These are phyloP conservation scores for Syngnathus rostellatus DNA, from an alignment of 2,797 vertebrate species.

Conservation along the genomic window DNA sequence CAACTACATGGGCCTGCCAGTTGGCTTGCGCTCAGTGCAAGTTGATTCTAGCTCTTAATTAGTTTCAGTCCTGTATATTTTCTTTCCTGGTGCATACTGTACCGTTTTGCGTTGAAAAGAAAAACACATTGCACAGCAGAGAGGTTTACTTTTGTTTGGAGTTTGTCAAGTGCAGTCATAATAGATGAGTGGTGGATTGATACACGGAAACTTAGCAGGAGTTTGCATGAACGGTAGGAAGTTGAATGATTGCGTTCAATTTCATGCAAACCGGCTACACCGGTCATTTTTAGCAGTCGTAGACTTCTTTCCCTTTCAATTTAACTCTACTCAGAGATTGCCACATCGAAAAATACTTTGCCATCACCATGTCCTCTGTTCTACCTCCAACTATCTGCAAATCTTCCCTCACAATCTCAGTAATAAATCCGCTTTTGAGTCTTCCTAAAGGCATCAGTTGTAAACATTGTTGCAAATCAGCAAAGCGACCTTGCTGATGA, in stretches of 20 bases:
- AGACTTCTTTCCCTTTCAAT: background rate
- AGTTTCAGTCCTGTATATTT: background rate
- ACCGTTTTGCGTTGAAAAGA: background rate
- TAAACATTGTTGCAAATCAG: background rate
- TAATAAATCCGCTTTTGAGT: background rate
- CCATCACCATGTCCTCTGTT: background rate
- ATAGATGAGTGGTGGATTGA: background rate
- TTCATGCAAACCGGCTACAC: background rate
- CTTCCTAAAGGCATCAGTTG: background rate
- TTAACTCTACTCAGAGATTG: background rate
- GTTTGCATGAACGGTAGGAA: background rate
- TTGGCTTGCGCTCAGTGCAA: slow-evolving; percentile 5
- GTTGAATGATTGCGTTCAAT: background rate
- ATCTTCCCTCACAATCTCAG: background rate
- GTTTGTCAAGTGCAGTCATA: background rate
- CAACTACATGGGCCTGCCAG: slow-evolving; percentile 1
- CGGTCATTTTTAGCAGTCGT: background rate
- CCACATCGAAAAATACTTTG: background rate
- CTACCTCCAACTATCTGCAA: background rate
- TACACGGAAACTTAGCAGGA: background rate
- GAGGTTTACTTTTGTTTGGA: background rate
- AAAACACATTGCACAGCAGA: background rate
- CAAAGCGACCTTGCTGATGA: background rate
- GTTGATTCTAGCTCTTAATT: slow-evolving; percentile 1
- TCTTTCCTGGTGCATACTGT: background rate